Evolutionary conservation across 1,140 invertebrate genomes (phyloP).

Genomic region (Chelonus insularis): DNA sequence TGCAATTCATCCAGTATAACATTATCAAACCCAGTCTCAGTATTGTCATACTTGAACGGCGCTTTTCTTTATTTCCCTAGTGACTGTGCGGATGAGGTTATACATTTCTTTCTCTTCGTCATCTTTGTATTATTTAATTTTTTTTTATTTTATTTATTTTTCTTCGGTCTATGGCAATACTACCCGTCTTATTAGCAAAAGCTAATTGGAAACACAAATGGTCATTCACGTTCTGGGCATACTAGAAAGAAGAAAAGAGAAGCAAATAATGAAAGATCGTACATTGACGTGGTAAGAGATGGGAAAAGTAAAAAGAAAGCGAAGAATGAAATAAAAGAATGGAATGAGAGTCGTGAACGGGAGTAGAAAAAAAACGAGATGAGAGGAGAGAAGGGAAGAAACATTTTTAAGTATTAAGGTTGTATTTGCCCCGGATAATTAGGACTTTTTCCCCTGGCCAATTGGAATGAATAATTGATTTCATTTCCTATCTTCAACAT

Average conservation of each 20-base stretch:
- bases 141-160: slow-evolving; percentile 33
- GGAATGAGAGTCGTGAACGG: slow-evolving; percentile 44
- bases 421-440: slow-evolving; percentile 61
- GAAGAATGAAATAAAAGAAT: slow-evolving; percentile 50
- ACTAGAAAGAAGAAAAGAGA: no score
- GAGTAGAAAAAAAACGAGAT: neutral
- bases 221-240: slow-evolving; percentile 48
- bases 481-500: slow-evolving; percentile 35
- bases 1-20: slow-evolving; percentile 50
- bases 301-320: slow-evolving; percentile 30
- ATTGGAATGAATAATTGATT: slow-evolving; percentile 63
- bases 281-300: slow-evolving; percentile 28
- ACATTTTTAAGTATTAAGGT: slow-evolving; percentile 57
- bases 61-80: slow-evolving; percentile 60
- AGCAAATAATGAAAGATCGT: no score
- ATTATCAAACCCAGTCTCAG: slow-evolving; percentile 31
- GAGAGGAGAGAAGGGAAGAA: slow-evolving; percentile 20
- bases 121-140: slow-evolving; percentile 38
- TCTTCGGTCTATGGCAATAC: slow-evolving; percentile 44
- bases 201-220: slow-evolving; percentile 61
- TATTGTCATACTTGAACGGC: slow-evolving; percentile 52
- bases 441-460: slow-evolving; percentile 59
- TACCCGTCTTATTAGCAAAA: slow-evolving; percentile 59
- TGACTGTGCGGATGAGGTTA: slow-evolving; percentile 55
- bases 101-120: slow-evolving; percentile 42